Base-by-base conservation (phyloP, 2,113 vertebrate species). In the Corythaixoides concolor region DNA sequence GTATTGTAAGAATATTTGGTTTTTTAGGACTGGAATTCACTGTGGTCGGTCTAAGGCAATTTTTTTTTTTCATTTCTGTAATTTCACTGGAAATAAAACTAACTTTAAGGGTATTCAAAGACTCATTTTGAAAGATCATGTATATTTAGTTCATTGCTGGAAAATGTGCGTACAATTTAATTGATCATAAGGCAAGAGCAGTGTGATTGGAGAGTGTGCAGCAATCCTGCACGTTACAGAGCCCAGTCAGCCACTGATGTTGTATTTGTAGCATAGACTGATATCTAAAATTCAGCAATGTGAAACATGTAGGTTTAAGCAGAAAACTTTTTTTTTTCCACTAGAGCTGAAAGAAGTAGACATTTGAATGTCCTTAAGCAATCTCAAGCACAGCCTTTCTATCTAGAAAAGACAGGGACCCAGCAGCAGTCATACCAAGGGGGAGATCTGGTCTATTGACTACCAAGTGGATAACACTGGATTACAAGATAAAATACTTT, bases 341-440 rank as follows among this genome's bases (percentile, higher is more conserved):
- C 5, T 15, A 43, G 26, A 72, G 8, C 6, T 59, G n/a, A 67
- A 59, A 28, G 21, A 80, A 33, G 21, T 11, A 43, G 63, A 35
- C 1, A 10, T 52, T 43, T 52, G 39, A 5, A 11, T 50, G 22
- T 64, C 28, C 12, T 89, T 39, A 30, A 60, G 8, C 37, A 87
- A n/a, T n/a, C 12, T 58, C 6, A 55, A 20, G 43, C 14, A n/a
- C 14, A 62, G 3, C 0, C 5, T 50, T 66, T 74, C n/a, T 60
- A 3, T 13, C 19, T 56, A n/a, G 43, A 64, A 82, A 33, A 73
- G 14, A 8, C 4, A 11, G 8, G 14, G 14, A 5, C 2, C 3
- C 59, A 73, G 20, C 14, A 33, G 23, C 39, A 32, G 11, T 47
- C 0, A 0, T 39, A 47, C 2, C 7, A 68, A 21, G 22, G 11